Conservation (phyloP, 1,140 invertebrate species). For the Bombus fervidus region DNA sequence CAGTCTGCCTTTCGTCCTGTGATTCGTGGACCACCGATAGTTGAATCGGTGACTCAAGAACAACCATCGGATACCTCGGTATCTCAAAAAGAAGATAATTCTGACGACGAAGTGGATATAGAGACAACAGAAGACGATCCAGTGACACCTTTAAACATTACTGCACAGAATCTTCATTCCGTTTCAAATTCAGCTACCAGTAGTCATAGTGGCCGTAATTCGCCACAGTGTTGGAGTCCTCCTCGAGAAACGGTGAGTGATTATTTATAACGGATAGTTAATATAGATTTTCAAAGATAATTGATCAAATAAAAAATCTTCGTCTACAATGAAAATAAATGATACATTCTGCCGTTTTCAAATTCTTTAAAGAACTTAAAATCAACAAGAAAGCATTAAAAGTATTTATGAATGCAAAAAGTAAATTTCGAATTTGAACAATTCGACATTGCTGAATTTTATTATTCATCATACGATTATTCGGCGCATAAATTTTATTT, state of each 20-base stretch:
- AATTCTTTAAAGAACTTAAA: no score
- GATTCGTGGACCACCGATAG: constrained; percentile 72
- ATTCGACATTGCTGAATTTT: no score
- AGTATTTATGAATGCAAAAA: no score
- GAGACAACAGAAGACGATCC: constrained; percentile 79
- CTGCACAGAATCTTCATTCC: constrained; percentile 69
- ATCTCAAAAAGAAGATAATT: constrained; percentile 72
- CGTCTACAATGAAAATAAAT: neutral
- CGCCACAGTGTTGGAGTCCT: constrained; percentile 80
- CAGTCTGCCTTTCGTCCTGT: constrained; percentile 88
- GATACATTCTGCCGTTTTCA: no score
- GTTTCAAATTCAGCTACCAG: constrained; percentile 74
- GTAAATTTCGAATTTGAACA: no score
- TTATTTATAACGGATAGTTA: neutral
- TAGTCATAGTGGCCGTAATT: constrained; percentile 76
- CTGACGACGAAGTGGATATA: constrained; percentile 80
- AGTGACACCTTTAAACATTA: constrained; percentile 65
- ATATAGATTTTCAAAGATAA: neutral
- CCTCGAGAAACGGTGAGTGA: constrained; percentile 78
- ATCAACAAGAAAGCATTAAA: no score
- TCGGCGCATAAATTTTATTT: no score
- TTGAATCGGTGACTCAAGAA: constrained; percentile 65
- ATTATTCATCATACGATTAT: no score
- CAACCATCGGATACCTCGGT: constrained; percentile 49
- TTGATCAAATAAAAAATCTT: neutral